Percentiles rank a stretch among this genome's conserved stretches.
phyloP scores from a whole-genome alignment of 2,888 invertebrate species.

The Acanthosepion pharaonis region DNA sequence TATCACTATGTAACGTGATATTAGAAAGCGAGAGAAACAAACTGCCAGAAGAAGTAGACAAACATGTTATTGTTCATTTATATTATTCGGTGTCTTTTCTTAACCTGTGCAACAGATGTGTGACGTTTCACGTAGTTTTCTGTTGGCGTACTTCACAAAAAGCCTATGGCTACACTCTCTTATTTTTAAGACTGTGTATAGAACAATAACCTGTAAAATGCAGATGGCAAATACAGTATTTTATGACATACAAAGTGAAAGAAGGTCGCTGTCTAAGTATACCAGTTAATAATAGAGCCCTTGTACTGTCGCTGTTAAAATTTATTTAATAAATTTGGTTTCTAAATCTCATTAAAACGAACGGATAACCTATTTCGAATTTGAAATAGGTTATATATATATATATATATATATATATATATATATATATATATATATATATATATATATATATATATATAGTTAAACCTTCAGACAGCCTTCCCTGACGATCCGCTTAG shows the following conservation, averaged over 20 bases:
- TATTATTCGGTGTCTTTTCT: not conserved
- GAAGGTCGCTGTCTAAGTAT: not conserved
- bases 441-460: too few species aligned
- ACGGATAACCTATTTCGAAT: too few species aligned
- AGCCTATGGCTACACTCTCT: not conserved
- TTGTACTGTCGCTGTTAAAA: not conserved
- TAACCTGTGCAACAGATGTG: not conserved
- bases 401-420: too few species aligned
- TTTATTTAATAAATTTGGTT: not conserved
- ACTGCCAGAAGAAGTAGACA: not conserved
- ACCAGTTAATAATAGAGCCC: not conserved
- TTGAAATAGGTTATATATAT: too few species aligned
- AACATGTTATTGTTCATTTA: not conserved
- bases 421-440: too few species aligned
- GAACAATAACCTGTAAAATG: not conserved
- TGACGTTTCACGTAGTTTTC: not conserved
- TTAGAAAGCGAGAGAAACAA: not conserved
- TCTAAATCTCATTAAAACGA: too few species aligned
- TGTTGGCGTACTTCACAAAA: not conserved
- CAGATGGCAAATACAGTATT: not conserved
- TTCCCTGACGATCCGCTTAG: too few species aligned
- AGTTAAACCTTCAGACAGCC: too few species aligned
- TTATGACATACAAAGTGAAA: not conserved
- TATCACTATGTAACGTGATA: not conserved
- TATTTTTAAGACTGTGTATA: not conserved